Conservation (phyloP, 2,113 vertebrate species). For the Spheniscus mendiculus region DNA sequence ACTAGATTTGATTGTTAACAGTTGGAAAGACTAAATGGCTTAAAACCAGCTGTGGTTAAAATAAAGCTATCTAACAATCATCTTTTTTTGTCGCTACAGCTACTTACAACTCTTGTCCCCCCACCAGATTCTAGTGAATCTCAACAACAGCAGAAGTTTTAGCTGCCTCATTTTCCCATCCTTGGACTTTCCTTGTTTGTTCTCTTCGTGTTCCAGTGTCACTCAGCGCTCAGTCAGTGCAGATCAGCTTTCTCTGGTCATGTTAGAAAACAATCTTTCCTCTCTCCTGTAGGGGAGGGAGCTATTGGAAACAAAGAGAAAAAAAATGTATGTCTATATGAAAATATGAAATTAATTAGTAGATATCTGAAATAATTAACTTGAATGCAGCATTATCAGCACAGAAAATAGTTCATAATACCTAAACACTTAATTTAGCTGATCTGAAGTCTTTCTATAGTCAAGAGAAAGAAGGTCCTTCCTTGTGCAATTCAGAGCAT, state of each 20-base stretch:
- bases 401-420: neutral
- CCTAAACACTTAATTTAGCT: neutral
- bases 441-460: neutral
- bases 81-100: neutral
- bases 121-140: neutral
- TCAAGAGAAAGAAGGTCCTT: neutral
- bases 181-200: neutral
- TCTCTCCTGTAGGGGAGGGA: accelerated
- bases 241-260: neutral
- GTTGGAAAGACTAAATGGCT: neutral
- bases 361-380: neutral
- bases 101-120: neutral
- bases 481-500: neutral
- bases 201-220: neutral
- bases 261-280: neutral
- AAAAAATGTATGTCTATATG: neutral
- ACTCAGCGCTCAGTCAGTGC: neutral
- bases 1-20: neutral
- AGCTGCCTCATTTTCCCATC: neutral
- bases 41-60: neutral
- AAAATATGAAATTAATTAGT: neutral
- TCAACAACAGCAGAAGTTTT: neutral
- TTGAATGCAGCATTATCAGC: neutral
- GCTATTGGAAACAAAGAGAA: neutral
- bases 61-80: neutral